Percentiles rank a stretch among this genome's conserved stretches.
Evolutionary conservation across 2,888 invertebrate genomes (phyloP).

Genomic region (Drosophila ustulata): DNA sequence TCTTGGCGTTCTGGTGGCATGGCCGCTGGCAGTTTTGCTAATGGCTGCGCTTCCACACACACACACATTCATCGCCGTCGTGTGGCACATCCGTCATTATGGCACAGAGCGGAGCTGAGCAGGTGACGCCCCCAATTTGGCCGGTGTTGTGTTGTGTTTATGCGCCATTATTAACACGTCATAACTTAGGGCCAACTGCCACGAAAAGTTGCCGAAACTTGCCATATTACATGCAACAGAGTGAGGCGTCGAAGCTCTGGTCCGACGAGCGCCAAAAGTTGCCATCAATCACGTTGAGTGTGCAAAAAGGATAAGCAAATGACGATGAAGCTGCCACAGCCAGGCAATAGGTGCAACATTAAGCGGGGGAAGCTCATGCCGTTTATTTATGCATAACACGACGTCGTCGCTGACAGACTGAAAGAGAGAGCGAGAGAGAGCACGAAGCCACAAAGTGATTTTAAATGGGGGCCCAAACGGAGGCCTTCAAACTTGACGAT

Average conservation of each 20-base stretch:
- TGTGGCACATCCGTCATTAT: slow-evolving; percentile 48
- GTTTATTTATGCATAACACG: slow-evolving; percentile 83
- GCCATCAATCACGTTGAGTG: slow-evolving; percentile 75
- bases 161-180: slow-evolving; percentile 83
- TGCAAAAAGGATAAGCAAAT: slow-evolving; percentile 71
- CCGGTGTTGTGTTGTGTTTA: slow-evolving; percentile 56
- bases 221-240: slow-evolving; percentile 28
- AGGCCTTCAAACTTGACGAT: slow-evolving; percentile 69
- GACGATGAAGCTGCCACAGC: slow-evolving; percentile 43
- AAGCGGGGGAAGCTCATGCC: slow-evolving; percentile 17
- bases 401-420: slow-evolving; percentile 24
- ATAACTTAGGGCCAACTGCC: slow-evolving; percentile 71
- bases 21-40: slow-evolving; percentile 44
- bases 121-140: slow-evolving; percentile 76
- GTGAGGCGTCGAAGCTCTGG: slow-evolving; percentile 8
- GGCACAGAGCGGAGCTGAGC: slow-evolving; percentile 24
- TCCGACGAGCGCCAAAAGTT: slow-evolving; percentile 54
- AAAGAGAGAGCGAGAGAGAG: slow-evolving; percentile 14
- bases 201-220: slow-evolving; percentile 58
- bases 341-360: slow-evolving; percentile 10
- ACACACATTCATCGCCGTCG: slow-evolving; percentile 2
- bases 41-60: slow-evolving; percentile 36
- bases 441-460: slow-evolving; percentile 79
- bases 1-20: slow-evolving; percentile 30
- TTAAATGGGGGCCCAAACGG: slow-evolving; percentile 73